A percentile compares a stretch with the other conserved stretches of the same genome.
phyloP scores from a whole-genome alignment of 2,113 vertebrate genomes.

The Excalfactoria chinensis region DNA sequence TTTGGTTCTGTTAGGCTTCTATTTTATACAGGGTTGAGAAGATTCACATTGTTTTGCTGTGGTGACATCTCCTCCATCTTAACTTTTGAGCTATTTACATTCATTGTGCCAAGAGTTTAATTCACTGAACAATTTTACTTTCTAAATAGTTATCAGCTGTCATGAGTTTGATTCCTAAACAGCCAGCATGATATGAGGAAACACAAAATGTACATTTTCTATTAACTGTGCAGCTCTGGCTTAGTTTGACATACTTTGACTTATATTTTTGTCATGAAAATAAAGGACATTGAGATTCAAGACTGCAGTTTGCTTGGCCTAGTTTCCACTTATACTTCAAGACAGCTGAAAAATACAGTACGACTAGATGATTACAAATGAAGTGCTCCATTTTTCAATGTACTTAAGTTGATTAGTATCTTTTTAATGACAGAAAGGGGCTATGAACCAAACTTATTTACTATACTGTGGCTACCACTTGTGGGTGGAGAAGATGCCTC shows the following conservation, averaged over 20 bases:
- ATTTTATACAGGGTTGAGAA: neutral
- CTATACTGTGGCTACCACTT: neutral
- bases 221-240: neutral
- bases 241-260: neutral
- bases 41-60: neutral
- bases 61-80: neutral
- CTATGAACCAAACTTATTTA: neutral
- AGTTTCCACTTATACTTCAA: neutral
- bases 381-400: neutral
- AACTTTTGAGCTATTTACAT: rapidly evolving
- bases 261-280: neutral
- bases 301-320: neutral
- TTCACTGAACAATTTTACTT: neutral
- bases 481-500: neutral
- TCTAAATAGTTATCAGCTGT: neutral
- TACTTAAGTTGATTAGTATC: neutral
- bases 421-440: neutral
- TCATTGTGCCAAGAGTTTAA: neutral
- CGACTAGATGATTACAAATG: neutral
- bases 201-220: neutral
- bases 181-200: neutral
- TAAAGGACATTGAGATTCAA: neutral
- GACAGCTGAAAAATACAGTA: neutral
- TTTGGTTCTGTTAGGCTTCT: neutral
- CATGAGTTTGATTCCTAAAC: neutral